Conservation (phyloP, 2,888 invertebrate species). For the Mythimna vitellina region DNA sequence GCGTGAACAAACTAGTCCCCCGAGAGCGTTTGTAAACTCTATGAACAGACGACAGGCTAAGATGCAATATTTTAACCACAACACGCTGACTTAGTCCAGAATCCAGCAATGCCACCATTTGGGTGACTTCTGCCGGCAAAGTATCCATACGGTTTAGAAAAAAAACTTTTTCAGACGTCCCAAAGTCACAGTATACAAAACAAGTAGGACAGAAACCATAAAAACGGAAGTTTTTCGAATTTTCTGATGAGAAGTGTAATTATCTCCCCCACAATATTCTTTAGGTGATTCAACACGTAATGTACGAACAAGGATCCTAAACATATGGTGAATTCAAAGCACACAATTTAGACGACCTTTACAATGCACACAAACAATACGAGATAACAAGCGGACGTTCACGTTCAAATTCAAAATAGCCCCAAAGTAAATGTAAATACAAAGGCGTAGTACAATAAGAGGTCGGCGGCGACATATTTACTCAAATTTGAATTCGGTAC, state of each 20-base stretch:
- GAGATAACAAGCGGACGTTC: slow-evolving; percentile 74
- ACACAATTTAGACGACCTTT: slow-evolving; percentile 70
- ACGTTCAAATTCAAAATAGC: slow-evolving; percentile 77
- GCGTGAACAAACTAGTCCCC: too few species aligned
- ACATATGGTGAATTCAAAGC: slow-evolving; percentile 39
- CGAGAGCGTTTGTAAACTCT: too few species aligned
- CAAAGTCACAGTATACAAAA: too few species aligned
- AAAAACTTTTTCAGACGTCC: too few species aligned
- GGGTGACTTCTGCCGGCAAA: too few species aligned
- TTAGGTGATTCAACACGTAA: slow-evolving; percentile 6
- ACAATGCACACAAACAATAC: slow-evolving; percentile 71
- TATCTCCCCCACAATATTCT: not conserved
- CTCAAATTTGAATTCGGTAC: slow-evolving; percentile 86
- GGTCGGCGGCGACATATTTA: slow-evolving; percentile 82
- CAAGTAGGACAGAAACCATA: too few species aligned
- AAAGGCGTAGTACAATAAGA: slow-evolving; percentile 80
- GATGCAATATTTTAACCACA: too few species aligned
- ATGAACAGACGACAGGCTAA: too few species aligned
- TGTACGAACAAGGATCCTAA: slow-evolving; percentile 13
- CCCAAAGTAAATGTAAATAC: slow-evolving; percentile 79
- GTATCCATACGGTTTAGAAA: too few species aligned
- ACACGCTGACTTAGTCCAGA: too few species aligned
- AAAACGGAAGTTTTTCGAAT: too few species aligned
- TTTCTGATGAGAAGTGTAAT: not conserved
- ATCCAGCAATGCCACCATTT: too few species aligned